Evolutionary conservation across 1,140 invertebrate genomes (phyloP).

Genomic region (Meteorus sp.): DNA sequence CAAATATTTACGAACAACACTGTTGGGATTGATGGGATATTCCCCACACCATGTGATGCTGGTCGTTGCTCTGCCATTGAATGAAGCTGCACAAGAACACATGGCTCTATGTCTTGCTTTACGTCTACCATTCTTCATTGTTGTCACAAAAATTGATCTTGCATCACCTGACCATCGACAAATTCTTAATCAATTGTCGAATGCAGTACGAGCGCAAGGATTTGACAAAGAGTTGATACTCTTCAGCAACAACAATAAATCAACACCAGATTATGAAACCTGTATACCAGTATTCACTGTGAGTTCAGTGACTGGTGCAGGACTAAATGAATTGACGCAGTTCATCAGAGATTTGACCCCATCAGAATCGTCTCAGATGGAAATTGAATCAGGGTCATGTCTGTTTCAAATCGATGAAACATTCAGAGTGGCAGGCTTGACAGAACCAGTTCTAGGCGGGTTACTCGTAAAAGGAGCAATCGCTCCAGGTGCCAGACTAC

Average conservation of each 20-base stretch:
- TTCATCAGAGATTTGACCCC: constrained; percentile 62
- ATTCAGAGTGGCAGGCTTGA: constrained; percentile 72
- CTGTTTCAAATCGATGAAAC: constrained; percentile 95
- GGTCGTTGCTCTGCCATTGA: constrained; percentile 68
- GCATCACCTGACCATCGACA: constrained; percentile 57
- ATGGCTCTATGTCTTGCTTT: constrained; percentile 80
- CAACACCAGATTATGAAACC: constrained; percentile 64
- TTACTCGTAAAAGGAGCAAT: constrained; percentile 83
- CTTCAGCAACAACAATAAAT: constrained; percentile 72
- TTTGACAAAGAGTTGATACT: constrained; percentile 73
- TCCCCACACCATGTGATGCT: constrained; percentile 94
- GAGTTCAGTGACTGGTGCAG: constrained; percentile 92
- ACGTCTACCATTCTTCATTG: constrained; percentile 86
- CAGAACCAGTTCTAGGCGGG: constrained; percentile 85
- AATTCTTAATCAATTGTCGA: constrained; percentile 66
- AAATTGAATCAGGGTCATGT: constrained; percentile 64
- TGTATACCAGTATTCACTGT: constrained; percentile 88
- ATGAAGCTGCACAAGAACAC: constrained; percentile 72
- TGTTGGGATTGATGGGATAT: constrained; percentile 88
- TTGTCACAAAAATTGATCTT: constrained; percentile 88
- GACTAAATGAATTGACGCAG: constrained; percentile 76
- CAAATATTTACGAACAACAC: constrained; percentile 94
- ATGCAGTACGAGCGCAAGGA: constrained; percentile 65
- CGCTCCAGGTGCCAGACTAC: constrained; percentile 77
- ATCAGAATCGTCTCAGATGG: constrained; percentile 40